Base-by-base conservation (phyloP, 1,140 invertebrate species). In the Cotesia chilonis region DNA sequence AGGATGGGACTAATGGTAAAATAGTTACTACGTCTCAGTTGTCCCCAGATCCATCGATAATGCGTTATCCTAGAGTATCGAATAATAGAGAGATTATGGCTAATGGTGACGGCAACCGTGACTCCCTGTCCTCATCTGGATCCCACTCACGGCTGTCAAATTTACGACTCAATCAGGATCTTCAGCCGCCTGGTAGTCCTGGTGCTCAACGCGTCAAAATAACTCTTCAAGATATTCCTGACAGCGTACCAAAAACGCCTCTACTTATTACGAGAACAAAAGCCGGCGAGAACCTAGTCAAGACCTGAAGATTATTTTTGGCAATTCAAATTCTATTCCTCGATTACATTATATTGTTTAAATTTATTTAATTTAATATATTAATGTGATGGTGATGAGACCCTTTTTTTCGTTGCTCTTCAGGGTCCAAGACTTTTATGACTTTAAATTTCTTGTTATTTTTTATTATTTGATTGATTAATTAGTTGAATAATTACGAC, bases 171-270 rank as follows among this genome's bases (percentile, higher is more conserved):
- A 70, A 70, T 63, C 37, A 81, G 4, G 79, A 68, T 28, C 77
- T 79, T 17, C 41, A 47, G 41, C 80, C 82, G 2, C 79, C 80
- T 4, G 67, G 83, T 3, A 86, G 83, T 74, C 85, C 85, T 41
- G 80, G 80, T 54, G 85, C 86, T 64, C 85, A 87, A 54, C 78
- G 84, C 68, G 86, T 87, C n/a, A 87, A 84, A 69, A 87, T 87
- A 14, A 85, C 79, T 4, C 37, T 87, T 35, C 85, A 87, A 57
- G 86, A 87, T 2, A 87, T 83, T 74, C 86, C 86, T 0, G 86
- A 87, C 65, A 87, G 86, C 77, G 80, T 87, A 9, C 85, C 86
- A 2, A 87, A 81, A 75, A 87, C 86, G 37, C 86, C 86, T 4
- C 80, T 87, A 75, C 80, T 87, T 59, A 87, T 87, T 63, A 87